phyloP scores from a whole-genome alignment of 2,113 vertebrate species.

The Rattus rattus region DNA sequence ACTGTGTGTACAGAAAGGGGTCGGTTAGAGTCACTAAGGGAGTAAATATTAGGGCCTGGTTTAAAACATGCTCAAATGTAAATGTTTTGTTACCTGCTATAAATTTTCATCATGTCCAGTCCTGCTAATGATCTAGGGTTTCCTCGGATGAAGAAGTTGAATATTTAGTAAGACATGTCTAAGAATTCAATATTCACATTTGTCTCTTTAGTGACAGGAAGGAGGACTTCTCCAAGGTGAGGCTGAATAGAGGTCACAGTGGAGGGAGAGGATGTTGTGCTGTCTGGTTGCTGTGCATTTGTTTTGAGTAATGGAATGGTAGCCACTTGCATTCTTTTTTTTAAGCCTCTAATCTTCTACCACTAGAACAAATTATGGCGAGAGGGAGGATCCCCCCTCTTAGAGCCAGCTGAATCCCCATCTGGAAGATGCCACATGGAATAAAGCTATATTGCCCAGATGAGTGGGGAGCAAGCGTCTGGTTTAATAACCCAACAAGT shows the following conservation, averaged over 20 bases:
- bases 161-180: not conserved
- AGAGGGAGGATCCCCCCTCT: too few species aligned
- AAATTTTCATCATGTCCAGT: not conserved
- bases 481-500: not conserved
- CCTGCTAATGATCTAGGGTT: not conserved
- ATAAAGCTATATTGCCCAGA: not conserved
- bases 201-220: not conserved
- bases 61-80: not conserved
- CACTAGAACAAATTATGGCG: not conserved
- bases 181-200: not conserved
- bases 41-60: not conserved
- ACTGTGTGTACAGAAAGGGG: not conserved
- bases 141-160: not conserved
- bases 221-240: not conserved
- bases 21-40: not conserved
- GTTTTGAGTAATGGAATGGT: too few species aligned
- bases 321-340: not conserved
- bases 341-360: not conserved
- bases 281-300: fast-evolving
- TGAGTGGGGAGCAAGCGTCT: fast-evolving
- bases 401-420: not conserved
- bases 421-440: not conserved
- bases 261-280: fast-evolving
- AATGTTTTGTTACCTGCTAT: not conserved
- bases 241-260: not conserved